Evolutionary conservation across 2,888 invertebrate genomes (phyloP), one percentile per base, ranked within the genome.

Genomic region (Eumerus sabulonum): DNA sequence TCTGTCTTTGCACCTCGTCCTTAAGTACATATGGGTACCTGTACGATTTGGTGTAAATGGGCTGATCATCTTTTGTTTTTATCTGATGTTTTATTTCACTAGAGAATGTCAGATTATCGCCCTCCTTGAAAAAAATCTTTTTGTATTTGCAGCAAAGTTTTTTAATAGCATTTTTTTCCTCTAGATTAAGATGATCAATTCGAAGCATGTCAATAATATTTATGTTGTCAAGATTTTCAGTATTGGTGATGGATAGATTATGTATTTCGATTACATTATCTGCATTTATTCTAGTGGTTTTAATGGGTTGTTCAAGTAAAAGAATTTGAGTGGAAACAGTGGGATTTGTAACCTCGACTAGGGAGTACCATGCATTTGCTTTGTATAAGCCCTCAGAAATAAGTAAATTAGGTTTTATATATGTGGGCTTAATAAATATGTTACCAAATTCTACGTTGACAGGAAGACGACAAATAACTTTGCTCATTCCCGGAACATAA

Each of bases 261-360:
- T 68, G 67, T 36, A 59, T 44, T 51, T 59, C 67, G 2, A 35
- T 18, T 0, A 59, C 36, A 18, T 51, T 44, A 16, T 60, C 45
- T 17, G 11, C 1, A 45, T 44, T 50, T 11, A 72, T n/a, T n/a
- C n/a, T n/a, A n/a, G n/a, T n/a, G n/a, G n/a, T n/a, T n/a, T n/a
- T n/a, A n/a, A n/a, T n/a, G 1, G 79, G 79, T 71, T 79, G 71
- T 47, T 82, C 64, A 1, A 74, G 14, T 9, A 63, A 13, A 14
- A 74, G 67, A 4, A 36, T 45, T 36, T 79, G 74, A 19, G 45
- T 0, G 9, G 9, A 47, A 40, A 71, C 45, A 13, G 45, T 50
- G 1, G 27, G 44, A 38, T 57, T 72, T n/a, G 60, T 53, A 9
- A 81, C 57, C 27, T 81, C 81, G 12, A 81, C 36, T 13, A 47